These are phyloP conservation scores for Octopus bimaculoides DNA, from an alignment of 1,140 invertebrate genomes.

Conservation along the genomic window DNA sequence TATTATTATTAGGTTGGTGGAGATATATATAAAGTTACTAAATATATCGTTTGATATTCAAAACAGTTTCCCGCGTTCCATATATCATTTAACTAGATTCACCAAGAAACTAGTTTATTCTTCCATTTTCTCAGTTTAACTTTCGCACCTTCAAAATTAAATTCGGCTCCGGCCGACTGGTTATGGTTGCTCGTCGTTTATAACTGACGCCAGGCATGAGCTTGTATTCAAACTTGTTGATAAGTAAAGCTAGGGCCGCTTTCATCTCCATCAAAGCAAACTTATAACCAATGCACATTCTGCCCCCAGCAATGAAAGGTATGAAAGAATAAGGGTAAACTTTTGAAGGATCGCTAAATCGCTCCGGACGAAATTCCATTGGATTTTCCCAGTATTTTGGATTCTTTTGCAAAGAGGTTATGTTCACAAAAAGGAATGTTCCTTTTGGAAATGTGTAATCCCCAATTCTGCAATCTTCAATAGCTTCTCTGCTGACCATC, in stretches of 20 bases:
- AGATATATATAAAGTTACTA: no score
- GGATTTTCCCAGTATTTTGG: conserved; percentile 38
- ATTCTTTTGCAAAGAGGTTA: not conserved
- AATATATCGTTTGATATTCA: no score
- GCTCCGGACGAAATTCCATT: conserved; percentile 33
- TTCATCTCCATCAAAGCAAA: conserved; percentile 43
- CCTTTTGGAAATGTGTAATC: not conserved
- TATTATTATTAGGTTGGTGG: no score
- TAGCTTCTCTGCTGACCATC: no score
- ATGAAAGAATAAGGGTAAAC: conserved; percentile 29
- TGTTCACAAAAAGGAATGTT: not conserved
- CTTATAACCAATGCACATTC: conserved; percentile 39
- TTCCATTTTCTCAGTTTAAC: not conserved
- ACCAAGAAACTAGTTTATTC: no score
- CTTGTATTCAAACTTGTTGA: conserved; percentile 11
- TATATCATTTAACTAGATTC: no score
- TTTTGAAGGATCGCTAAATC: conserved; percentile 28
- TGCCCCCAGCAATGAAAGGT: conserved; percentile 38
- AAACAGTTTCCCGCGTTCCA: no score
- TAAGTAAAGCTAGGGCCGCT: conserved; percentile 31
- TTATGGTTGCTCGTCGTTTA: not conserved
- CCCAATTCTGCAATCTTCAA: not conserved
- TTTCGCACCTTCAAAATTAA: not conserved
- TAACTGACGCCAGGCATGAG: not conserved
- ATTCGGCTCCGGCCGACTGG: not conserved